Base-by-base conservation (phyloP, 1,140 invertebrate species). In the Heterodera carotae region DNA sequence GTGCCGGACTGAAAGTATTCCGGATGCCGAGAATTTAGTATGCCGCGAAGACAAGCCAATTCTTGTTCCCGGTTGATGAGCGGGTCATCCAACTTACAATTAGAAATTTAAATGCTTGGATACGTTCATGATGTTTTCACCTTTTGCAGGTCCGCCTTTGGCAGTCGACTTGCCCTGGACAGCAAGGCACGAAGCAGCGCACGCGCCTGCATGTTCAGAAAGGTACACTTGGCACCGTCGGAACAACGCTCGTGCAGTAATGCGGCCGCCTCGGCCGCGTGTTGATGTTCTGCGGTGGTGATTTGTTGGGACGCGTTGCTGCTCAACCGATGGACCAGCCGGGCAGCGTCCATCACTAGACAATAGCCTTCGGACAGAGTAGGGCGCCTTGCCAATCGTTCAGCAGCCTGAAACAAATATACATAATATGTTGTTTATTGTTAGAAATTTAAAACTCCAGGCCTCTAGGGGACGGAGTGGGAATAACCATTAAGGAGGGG, bases 71-170 rank as follows among this genome's bases (percentile, higher is more conserved):
- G 77, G n/a, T 78, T 78, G 36, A 76, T 34, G 12, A 78, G n/a
- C 34, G 77, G 77, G 48, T 78, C 77, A 56, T 69, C 53, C 48
- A 78, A 29, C 77, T 78, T 48, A 79, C n/a, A 67, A 36, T n/a
- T n/a, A 36, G 29, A 5, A 79, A 62, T 64, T 6, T 36, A n/a
- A 25, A 33, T 62, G 0, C 36, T 36, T 22, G 72, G 7, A 18
- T 12, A 2, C 36, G 33, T 1, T 78, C 18, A n/a, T n/a, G n/a
- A n/a, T n/a, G n/a, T 43, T 7, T 29, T 29, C 15, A 69, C 77
- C 77, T 78, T 69, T 48, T 78, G 33, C 53, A 78, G 59, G 67
- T 78, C 53, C 31, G 77, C 75, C 48, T 77, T 76, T n/a, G 75
- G 76, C 56, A 78, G 12, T 77, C 74, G 43, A 33, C 62, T 64